Conservation (phyloP, 2,888 invertebrate genomes). For the Rhogogaster chlorosoma region DNA sequence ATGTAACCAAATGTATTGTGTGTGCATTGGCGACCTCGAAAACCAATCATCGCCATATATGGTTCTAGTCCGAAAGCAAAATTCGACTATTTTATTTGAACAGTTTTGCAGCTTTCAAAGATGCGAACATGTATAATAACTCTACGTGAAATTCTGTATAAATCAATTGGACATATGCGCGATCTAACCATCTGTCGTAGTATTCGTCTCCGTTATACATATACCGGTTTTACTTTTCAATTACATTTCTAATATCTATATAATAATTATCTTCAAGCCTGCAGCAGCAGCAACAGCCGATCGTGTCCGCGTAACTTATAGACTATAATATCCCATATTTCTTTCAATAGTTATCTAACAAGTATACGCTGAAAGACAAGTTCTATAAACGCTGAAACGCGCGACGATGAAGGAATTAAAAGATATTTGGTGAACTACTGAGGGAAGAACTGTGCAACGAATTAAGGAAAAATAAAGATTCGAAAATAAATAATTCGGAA, state of each 20-base stretch:
- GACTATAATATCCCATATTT: background rate
- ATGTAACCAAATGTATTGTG: slow-evolving; percentile 21
- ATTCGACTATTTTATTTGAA: slow-evolving; percentile 1
- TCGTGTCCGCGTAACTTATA: background rate
- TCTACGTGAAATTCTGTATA: background rate
- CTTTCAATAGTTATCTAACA: background rate
- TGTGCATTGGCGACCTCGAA: slow-evolving; percentile 31
- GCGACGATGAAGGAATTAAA: slow-evolving; percentile 33
- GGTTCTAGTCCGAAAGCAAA: slow-evolving; percentile 35
- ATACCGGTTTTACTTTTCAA: slow-evolving; percentile 33
- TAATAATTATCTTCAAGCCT: background rate
- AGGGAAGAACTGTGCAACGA: background rate
- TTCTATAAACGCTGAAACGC: background rate
- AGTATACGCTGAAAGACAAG: background rate
- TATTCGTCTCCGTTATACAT: background rate
- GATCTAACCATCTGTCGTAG: background rate
- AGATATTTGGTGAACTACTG: slow-evolving; percentile 2
- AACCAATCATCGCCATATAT: slow-evolving; percentile 20
- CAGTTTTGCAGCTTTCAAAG: background rate
- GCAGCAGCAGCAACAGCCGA: background rate
- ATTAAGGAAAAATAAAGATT: background rate
- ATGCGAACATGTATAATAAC: background rate
- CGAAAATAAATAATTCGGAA: background rate
- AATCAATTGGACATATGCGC: background rate
- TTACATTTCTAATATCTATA: background rate